A percentile compares a stretch with the other conserved stretches of the same genome.
These are phyloP conservation scores for Aspidapion aeneum DNA, from an alignment of 2,888 invertebrate genomes.

Conservation along the genomic window DNA sequence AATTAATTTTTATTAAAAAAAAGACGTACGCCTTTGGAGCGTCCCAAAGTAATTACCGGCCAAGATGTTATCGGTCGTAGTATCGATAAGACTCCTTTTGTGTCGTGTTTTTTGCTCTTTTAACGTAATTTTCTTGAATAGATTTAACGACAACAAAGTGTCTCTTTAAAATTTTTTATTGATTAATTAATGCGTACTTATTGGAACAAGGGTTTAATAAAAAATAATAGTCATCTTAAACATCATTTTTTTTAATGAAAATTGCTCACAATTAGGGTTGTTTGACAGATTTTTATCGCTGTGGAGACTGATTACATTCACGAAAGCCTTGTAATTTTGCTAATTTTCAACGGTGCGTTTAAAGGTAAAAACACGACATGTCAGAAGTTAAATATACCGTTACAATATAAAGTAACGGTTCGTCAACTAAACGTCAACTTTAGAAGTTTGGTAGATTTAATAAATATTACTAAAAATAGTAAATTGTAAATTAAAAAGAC, in stretches of 20 bases:
- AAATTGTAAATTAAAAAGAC: no score
- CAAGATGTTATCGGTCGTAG: background rate
- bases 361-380: background rate
- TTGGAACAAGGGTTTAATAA: background rate
- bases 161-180: background rate
- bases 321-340: background rate
- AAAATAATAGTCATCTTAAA: background rate
- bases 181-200: background rate
- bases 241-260: background rate
- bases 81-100: background rate
- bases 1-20: no score
- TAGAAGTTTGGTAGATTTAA: no score
- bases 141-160: background rate
- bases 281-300: background rate
- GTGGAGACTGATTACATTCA: background rate
- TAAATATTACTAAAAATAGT: no score
- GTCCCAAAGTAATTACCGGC: background rate
- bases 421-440: no score
- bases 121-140: background rate
- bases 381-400: background rate
- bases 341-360: background rate
- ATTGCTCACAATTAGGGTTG: background rate
- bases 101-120: background rate
- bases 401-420: no score
- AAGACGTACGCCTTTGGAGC: background rate